Conservation (phyloP, 2,888 invertebrate genomes). For the Cybosia mesomella region DNA sequence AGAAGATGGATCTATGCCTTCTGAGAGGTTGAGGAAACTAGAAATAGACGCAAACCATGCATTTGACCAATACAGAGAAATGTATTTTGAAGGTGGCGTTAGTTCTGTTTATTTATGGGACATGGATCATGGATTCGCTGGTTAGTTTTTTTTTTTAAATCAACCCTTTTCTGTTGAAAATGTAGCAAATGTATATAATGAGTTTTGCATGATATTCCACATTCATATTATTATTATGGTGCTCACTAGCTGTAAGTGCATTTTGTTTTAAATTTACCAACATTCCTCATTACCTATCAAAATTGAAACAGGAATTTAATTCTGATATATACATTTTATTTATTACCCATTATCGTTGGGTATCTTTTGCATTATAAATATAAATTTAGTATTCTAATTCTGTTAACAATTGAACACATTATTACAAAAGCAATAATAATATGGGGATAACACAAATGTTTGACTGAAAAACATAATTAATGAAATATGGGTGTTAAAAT, state of each 20-base stretch:
- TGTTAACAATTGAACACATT: not conserved
- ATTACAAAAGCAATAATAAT: no score
- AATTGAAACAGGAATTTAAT: not conserved
- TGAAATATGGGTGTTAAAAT: no score
- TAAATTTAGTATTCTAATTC: not conserved
- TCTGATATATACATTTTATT: not conserved
- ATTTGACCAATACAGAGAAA: constrained; percentile 99
- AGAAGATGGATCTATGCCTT: constrained; percentile 99
- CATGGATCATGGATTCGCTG: constrained; percentile 98
- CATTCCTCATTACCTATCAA: not conserved
- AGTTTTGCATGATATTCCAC: not conserved
- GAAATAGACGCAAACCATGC: constrained; percentile 99
- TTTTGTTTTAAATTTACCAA: not conserved
- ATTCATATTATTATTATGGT: not conserved
- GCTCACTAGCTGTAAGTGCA: not conserved
- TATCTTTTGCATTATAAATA: not conserved
- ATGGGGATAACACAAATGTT: no score
- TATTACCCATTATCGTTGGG: not conserved
- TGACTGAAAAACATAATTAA: no score
- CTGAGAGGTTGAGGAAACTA: constrained; percentile 96
- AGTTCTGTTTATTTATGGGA: constrained; percentile 99
- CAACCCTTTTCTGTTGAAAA: not conserved
- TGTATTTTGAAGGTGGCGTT: constrained; percentile 99
- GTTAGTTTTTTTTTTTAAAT: constrained; percentile 64
- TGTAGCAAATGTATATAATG: not conserved